Base-by-base conservation (phyloP, 2,797 vertebrate genomes). In the Cossypha dichroa region DNA sequence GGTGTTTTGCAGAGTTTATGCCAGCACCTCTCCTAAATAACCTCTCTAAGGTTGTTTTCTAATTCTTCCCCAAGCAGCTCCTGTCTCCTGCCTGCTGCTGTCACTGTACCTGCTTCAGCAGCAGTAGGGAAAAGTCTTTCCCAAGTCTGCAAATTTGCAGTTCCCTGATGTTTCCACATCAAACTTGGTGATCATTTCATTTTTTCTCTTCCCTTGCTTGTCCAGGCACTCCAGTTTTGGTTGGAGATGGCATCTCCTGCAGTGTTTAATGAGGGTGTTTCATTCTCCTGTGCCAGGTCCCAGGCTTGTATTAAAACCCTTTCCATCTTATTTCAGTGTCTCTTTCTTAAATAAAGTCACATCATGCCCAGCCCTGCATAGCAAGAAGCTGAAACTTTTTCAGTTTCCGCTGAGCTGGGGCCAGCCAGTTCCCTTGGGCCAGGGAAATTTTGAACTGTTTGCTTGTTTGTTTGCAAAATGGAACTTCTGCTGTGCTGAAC, bases 281-380 rank as follows among this genome's bases (percentile, higher is more conserved):
- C 66, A 6, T 77, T 95, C 84, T 73, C 83, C 52, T 34, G 41
- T 48, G 63, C 90, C 86, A 67, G 60, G 62, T 87, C 83, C 83
- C 64, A 81, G 64, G 70, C 85, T 95, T 78, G 66, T 55, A 63
- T 87, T 75, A 82, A 94, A 94, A n/a, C 76, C 48, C 68, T 90
- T 75, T 95, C 92, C 67, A 43, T 94, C 83, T 89, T 62, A 20
- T 55, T 87, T 70, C 78, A 85, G 59, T 66, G 38, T 56, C 87
- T 93, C 64, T 87, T 85, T 73, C 64, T 86, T 93, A 91, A 96
- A 87, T 82, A 93, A 87, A 28, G 46, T 86, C 76, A 54, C 83
- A 55, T 93, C 92, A 90, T 97, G 78, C 85, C 86, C 11, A 20
- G 69, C 43, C 70, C 72, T 13, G 69, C 91, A 75, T 77, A 89